These are phyloP conservation scores for Aphidius gifuensis DNA, from an alignment of 1,140 invertebrate species.

Conservation along the genomic window DNA sequence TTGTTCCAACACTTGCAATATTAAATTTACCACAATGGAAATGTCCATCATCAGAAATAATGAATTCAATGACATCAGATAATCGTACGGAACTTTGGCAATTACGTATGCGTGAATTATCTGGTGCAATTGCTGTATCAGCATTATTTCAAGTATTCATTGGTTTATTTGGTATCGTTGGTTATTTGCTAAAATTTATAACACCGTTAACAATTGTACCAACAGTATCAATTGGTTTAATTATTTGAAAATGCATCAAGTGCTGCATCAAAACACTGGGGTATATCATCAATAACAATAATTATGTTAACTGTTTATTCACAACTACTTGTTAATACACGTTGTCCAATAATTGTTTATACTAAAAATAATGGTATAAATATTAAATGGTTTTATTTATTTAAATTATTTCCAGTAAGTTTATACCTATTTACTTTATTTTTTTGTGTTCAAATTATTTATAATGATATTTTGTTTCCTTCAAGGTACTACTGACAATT, in stretches of 20 bases:
- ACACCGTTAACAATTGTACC: conserved; percentile 80
- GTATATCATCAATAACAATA: conserved; percentile 72
- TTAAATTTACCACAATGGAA: conserved; percentile 74
- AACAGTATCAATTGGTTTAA: conserved; percentile 74
- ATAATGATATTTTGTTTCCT: conserved; percentile 19
- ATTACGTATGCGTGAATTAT: conserved; percentile 76
- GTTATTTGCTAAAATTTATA: conserved; percentile 69
- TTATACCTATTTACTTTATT: conserved; percentile 1
- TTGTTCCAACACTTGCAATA: conserved; percentile 82
- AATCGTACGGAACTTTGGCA: conserved; percentile 71
- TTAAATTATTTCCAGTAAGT: conserved; percentile 79
- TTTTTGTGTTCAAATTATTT: background rate
- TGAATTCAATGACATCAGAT: conserved; percentile 59
- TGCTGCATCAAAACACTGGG: conserved; percentile 77
- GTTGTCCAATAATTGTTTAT: conserved; percentile 64
- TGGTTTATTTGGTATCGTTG: conserved; percentile 71
- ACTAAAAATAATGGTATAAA: conserved; percentile 59
- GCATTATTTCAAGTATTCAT: conserved; percentile 75
- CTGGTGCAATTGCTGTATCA: conserved; percentile 81
- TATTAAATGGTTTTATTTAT: conserved; percentile 68
- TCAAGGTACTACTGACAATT: conserved; percentile 76
- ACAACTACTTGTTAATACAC: conserved; percentile 71
- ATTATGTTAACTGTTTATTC: conserved; percentile 78
- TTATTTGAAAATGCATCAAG: conserved; percentile 74
- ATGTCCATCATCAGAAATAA: conserved; percentile 62